Conservation (phyloP, 2,888 invertebrate species). For the Ophion ellenae region DNA sequence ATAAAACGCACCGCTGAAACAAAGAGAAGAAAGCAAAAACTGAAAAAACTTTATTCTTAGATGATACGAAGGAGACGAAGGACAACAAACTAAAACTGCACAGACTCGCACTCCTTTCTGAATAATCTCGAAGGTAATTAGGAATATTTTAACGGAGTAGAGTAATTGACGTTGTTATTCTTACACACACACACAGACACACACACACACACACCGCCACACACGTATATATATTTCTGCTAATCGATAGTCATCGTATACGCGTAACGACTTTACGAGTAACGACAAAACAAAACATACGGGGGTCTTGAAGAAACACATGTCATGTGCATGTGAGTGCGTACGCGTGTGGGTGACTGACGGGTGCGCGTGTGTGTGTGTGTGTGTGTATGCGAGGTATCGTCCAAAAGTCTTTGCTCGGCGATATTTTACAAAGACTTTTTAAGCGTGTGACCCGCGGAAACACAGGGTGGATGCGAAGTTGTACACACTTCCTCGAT, state of each 20-base stretch:
- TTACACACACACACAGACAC: conserved; percentile 1
- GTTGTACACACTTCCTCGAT: conserved; percentile 25
- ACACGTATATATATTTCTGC: conserved; percentile 47
- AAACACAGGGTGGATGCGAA: not conserved
- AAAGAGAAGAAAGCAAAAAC: conserved; percentile 11
- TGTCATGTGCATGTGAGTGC: conserved; percentile 9
- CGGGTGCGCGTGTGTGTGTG: not conserved
- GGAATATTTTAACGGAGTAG: conserved; percentile 51
- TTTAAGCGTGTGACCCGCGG: conserved; percentile 1
- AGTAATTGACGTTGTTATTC: conserved; percentile 66
- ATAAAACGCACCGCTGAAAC: conserved; percentile 16
- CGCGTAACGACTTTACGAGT: conserved; percentile 36
- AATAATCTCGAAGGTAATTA: conserved; percentile 52
- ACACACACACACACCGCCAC: not conserved
- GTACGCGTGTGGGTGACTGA: not conserved
- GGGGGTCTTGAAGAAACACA: conserved; percentile 23
- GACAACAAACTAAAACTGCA: conserved; percentile 49
- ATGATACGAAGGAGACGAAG: conserved; percentile 28
- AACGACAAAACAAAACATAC: conserved; percentile 7
- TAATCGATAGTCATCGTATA: conserved; percentile 60
- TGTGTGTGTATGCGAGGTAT: conserved; percentile 5
- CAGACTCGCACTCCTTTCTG: conserved; percentile 60
- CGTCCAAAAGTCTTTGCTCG: conserved; percentile 55
- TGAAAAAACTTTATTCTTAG: conserved; percentile 50
- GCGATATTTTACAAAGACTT: conserved; percentile 46